A percentile compares a stretch with the other conserved stretches of the same genome.
phyloP scores from a whole-genome alignment of 2,797 vertebrate species.

The Myotis myotis region DNA sequence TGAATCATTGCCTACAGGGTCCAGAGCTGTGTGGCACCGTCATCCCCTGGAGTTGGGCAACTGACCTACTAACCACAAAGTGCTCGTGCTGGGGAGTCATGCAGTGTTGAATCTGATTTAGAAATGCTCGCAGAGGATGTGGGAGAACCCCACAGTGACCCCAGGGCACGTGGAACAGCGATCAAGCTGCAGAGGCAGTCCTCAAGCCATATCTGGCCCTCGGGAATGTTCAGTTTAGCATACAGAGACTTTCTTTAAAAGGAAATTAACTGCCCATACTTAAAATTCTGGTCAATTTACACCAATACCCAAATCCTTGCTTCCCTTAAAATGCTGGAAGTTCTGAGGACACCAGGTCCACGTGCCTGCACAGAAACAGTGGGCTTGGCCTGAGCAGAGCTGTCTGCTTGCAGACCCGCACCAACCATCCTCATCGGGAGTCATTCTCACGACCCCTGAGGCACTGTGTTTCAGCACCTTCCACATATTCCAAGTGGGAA shows the following conservation, averaged over 20 bases:
- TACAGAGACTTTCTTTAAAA: background rate
- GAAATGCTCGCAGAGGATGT: background rate
- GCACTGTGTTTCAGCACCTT: accelerated
- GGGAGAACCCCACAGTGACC: background rate
- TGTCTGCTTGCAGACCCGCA: background rate
- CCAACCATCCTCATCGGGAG: background rate
- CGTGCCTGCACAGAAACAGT: background rate
- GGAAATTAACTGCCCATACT: background rate
- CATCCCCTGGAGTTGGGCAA: background rate
- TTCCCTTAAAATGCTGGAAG: background rate
- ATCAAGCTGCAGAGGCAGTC: background rate
- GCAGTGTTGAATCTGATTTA: background rate
- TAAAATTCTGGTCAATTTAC: conserved; percentile 14
- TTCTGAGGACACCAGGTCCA: background rate
- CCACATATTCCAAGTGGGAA: background rate
- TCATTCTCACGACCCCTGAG: background rate
- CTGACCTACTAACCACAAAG: background rate
- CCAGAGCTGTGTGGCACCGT: background rate
- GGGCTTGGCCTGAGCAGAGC: background rate
- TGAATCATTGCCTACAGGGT: background rate
- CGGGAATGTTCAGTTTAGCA: background rate
- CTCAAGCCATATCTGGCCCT: background rate
- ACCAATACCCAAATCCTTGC: background rate
- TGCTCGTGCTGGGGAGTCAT: background rate
- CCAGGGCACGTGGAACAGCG: background rate